Base-by-base conservation (phyloP, 2,888 invertebrate genomes). In the Ormyrus thymus region DNA sequence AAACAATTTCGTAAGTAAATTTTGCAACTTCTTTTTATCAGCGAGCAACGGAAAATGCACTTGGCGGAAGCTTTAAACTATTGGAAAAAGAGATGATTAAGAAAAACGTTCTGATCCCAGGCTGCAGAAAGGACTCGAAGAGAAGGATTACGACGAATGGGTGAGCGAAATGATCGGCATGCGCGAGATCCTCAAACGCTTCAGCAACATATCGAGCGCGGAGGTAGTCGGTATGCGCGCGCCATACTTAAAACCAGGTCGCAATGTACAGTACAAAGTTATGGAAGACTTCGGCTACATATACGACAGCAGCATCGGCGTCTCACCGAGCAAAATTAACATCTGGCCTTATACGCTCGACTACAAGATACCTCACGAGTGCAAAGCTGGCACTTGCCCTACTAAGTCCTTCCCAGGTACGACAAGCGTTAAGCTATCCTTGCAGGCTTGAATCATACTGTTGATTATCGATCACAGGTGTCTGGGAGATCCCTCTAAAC, bases 281-380 rank as follows among this genome's bases (percentile, higher is more conserved):
- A 91, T 98, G 85, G 95, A 97, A 91, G 97, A 97, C 90, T 97
- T 97, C 88, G 96, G 96, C 7, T 97, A 95, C 90, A 95, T 97
- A 85, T 98, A 97, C 90, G 97, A 98, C 90, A 97, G 97, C 87
- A 97, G 97, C 3, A 93, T 97, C 85, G 96, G 97, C 76, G 95
- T 95, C 72, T 97, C 97, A 0, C 95, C 97, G 9, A 89, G 93
- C 9, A 92, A 94, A 72, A 92, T 95, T 15, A 97, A 97, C 10
- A 93, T 96, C 73, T 98, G 98, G 98, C 98, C 98, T 0, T 98
- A 98, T 91, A 98, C 98, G 0, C 92, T 98, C 61, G 97, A 98
- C 90, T 97, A 95, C 91, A 96, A 96, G 91, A 96, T 97, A 86
- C 95, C 97, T 1, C 97, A 97, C 88, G 97, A 97, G 90, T 97